Evolutionary conservation across 2,888 invertebrate species (phyloP), one percentile per base, ranked within the genome.

Genomic region (Trachelus troglodyta): DNA sequence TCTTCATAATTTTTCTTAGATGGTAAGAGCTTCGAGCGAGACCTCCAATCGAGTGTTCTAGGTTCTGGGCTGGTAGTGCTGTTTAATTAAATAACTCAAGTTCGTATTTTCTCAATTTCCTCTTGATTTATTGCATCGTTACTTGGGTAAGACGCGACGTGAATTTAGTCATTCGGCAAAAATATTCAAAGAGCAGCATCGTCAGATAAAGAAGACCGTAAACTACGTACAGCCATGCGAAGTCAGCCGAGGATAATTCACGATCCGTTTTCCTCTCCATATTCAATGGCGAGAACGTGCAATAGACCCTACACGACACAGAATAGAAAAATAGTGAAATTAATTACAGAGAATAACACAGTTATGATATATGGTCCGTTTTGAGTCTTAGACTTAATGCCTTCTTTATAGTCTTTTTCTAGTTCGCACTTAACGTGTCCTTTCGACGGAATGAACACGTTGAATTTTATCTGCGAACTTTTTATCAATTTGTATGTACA

Each of bases 131-230:
- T 56, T 56, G 56, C 23, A 56, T 56, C 56, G 56, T 56, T 56
- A 56, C 56, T 23, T 23, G 56, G 56, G 23, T 23, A 23, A 56
- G 56, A 56, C 56, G 23, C 56, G 56, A 56, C 56, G 56, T 56
- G 56, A 71, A 82, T 80, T 87, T 82, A 87, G 73, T 82, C 81
- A 1, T 82, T 83, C 81, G 85, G 81, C 80, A 85, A 85, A 87
- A 87, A 86, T 83, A 86, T 76, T 87, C 83, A 35, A 85, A 79
- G 34, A 86, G 11, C 69, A 85, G 78, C 12, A 84, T 82, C 12
- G 83, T 23, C 1, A 86, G 74, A 40, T 85, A 80, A 34, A 86
- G 80, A 9, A 83, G 4, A 12, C 56, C 83, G 69, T 87, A 87
- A 77, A 85, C 82, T 11, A 82, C n/a, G 74, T 86, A 87, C 34